These are phyloP conservation scores for Capitulum mitella DNA, from an alignment of 2,888 invertebrate species.

Conservation along the genomic window DNA sequence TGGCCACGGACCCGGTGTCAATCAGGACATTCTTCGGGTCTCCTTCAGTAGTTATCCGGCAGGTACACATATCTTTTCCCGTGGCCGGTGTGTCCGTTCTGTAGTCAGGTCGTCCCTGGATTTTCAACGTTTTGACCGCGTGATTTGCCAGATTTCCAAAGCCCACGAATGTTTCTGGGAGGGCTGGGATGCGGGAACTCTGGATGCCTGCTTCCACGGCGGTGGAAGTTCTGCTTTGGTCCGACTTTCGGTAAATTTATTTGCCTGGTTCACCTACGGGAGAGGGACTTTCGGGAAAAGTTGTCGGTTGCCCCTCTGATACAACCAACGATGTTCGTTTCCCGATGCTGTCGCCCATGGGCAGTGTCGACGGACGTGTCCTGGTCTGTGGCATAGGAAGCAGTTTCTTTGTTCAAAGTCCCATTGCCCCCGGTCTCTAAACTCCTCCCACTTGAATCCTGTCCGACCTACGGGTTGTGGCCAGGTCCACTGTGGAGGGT, in stretches of 20 bases:
- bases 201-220: neutral
- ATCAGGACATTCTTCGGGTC: neutral
- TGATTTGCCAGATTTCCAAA: neutral
- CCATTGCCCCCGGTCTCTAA: neutral
- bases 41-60: neutral
- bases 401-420: neutral
- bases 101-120: neutral
- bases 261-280: neutral
- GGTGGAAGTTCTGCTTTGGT: neutral
- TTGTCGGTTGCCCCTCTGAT: neutral
- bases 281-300: neutral
- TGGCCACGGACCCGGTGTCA: neutral
- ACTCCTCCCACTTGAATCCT: too few species aligned
- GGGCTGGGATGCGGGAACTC: neutral
- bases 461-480: too few species aligned
- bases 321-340: neutral
- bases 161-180: neutral
- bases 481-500: neutral
- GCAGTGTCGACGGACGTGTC: neutral
- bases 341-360: neutral
- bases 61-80: neutral
- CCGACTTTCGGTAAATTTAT: neutral
- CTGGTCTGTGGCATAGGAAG: neutral
- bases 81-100: neutral
- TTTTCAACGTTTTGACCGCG: neutral